Percentiles rank a stretch among this genome's conserved stretches.
These are phyloP conservation scores for Seira ritae DNA, from an alignment of 2,888 invertebrate genomes.

Conservation along the genomic window DNA sequence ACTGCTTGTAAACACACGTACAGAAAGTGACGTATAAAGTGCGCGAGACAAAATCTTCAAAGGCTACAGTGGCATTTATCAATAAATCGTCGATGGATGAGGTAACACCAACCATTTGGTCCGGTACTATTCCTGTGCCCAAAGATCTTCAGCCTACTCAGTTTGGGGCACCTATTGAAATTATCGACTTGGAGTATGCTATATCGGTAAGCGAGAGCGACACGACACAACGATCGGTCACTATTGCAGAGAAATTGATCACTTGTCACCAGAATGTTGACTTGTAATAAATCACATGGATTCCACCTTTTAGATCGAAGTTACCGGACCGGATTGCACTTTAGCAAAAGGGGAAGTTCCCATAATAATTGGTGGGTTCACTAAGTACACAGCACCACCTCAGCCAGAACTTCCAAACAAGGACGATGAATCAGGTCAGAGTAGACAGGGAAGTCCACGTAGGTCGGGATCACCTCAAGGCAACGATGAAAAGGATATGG, in stretches of 20 bases:
- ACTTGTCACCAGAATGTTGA: too few species aligned
- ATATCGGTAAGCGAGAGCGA: constrained; percentile 47
- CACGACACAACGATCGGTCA: too few species aligned
- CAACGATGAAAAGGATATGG: constrained; percentile 61
- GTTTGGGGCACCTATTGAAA: constrained; percentile 65
- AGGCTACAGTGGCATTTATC: constrained; percentile 64
- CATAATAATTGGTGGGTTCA: constrained; percentile 60
- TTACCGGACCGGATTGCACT: constrained; percentile 49
- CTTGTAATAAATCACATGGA: too few species aligned
- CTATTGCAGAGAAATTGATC: too few species aligned
- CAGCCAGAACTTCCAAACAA: constrained; percentile 57
- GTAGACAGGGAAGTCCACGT: constrained; percentile 16
- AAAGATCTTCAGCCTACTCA: constrained; percentile 64
- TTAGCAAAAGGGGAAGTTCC: constrained; percentile 60
- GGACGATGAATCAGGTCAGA: constrained; percentile 22
- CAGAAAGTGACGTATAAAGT: constrained; percentile 67
- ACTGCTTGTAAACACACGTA: not conserved
- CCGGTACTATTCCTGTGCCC: constrained; percentile 62
- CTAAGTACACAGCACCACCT: constrained; percentile 57
- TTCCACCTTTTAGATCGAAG: constrained; percentile 48
- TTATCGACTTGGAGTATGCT: constrained; percentile 63
- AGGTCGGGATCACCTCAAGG: constrained; percentile 48
- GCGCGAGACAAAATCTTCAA: constrained; percentile 65
- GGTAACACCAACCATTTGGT: constrained; percentile 64
- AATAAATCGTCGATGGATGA: constrained; percentile 67